Evolutionary conservation across 2,113 vertebrate genomes (phyloP).

Genomic region (Chionis minor): DNA sequence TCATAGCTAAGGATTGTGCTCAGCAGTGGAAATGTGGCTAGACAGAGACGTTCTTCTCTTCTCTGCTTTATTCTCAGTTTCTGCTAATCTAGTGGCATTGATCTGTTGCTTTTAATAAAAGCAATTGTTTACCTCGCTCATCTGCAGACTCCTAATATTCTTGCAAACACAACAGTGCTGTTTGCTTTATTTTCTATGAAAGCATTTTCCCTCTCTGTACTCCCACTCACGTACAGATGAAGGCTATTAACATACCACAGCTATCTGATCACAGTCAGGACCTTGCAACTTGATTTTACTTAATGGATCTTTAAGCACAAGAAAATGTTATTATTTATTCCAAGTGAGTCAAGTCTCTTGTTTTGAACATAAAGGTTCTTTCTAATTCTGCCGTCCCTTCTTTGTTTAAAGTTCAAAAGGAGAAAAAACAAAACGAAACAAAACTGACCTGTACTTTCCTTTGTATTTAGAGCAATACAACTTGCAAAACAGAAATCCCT

Average conservation of each 20-base stretch:
- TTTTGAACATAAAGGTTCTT: not conserved
- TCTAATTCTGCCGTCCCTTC: not conserved
- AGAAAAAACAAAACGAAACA: not conserved
- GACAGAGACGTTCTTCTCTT: not conserved
- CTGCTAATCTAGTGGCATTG: slow-evolving; percentile 15
- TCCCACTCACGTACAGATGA: not conserved
- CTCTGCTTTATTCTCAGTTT: not conserved
- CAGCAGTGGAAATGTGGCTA: not conserved
- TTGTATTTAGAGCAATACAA: not conserved
- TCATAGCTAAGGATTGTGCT: not conserved
- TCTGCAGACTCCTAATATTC: not conserved
- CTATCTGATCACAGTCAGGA: slow-evolving; percentile 13
- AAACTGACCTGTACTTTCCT: not conserved
- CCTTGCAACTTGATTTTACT: slow-evolving; percentile 2
- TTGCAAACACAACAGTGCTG: not conserved
- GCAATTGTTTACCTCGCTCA: not conserved
- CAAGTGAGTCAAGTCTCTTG: not conserved
- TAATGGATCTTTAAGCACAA: slow-evolving; percentile 17
- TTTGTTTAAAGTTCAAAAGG: not conserved
- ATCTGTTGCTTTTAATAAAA: slow-evolving; percentile 48
- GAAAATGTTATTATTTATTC: not conserved
- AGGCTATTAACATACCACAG: not conserved
- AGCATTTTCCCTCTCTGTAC: not conserved
- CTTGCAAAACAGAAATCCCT: not conserved
- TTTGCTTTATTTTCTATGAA: slow-evolving; percentile 18